phyloP scores from a whole-genome alignment of 2,888 invertebrate species.

The Stenurella melanura region DNA sequence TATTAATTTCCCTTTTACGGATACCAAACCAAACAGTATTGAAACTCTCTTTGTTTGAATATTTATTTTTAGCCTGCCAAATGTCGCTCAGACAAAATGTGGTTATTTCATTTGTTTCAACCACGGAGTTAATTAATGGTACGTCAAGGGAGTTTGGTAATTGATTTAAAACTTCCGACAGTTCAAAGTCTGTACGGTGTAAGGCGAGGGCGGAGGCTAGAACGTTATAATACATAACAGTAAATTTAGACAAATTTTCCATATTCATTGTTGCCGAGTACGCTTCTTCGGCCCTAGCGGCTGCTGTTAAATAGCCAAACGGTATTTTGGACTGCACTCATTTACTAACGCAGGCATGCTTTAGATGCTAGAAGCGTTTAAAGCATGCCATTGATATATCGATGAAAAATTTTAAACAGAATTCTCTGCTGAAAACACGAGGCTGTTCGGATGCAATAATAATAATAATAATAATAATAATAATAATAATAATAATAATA shows the following conservation, averaged over 20 bases:
- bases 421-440: too few relatives aligned
- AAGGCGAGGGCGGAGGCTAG: neutral
- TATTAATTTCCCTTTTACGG: neutral
- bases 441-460: too few relatives aligned
- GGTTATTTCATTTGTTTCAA: conserved; percentile 20
- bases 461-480: too few relatives aligned
- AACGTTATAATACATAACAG: neutral
- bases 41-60: conserved; percentile 1
- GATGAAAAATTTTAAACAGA: too few relatives aligned
- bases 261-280: neutral
- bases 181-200: conserved; percentile 13
- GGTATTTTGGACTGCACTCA: neutral
- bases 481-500: too few relatives aligned
- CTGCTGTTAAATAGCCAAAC: neutral
- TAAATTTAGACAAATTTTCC: conserved; percentile 4
- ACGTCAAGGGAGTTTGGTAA: conserved; percentile 26
- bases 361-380: neutral
- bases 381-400: too few relatives aligned
- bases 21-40: neutral
- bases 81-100: neutral
- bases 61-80: conserved; percentile 7
- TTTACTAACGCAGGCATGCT: neutral
- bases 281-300: neutral
- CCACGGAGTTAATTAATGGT: conserved; percentile 22
- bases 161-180: conserved; percentile 32